Evolutionary conservation across 2,797 vertebrate genomes (phyloP), one percentile per base, ranked within the genome.

Genomic region (Sciaenops ocellatus): DNA sequence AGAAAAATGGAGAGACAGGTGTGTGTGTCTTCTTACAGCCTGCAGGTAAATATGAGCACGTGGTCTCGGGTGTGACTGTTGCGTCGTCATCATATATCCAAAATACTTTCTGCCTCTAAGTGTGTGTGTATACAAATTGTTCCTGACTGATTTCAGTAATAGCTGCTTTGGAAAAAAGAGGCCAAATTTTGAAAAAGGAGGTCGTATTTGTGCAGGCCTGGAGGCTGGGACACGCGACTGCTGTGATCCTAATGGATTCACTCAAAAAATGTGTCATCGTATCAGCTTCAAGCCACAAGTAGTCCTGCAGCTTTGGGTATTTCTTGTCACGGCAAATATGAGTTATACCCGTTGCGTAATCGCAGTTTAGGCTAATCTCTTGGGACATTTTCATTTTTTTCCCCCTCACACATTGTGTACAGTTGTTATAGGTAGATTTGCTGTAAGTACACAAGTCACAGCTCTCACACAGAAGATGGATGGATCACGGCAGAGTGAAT

Each of bases 201-300:
- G 84, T 90, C 86, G 83, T 85, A 73, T 73, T 83, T 87, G 68
- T 87, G 73, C 52, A 62, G 62, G 79, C 83, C 79, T 50, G 69
- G 74, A 89, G 87, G 84, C 84, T 78, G 74, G 61, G 72, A 74
- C 85, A 74, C 17, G 22, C n/a, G 34, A 73, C 79, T 84, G 76
- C 80, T 79, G 84, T 81, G 84, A 87, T 87, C 76, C 61, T 78
- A 83, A 85, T 84, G 57, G 74, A 79, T 79, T 84, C 67, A 34
- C 78, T 86, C 47, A 57, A 76, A 78, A 89, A 80, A 63, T 78
- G 68, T 88, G 83, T 76, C 76, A 85, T 75, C 38, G 8, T 41
- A 76, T 77, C 61, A 63, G 30, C 82, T 79, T 85, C 67, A 76
- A 84, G 75, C 70, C 54, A 48, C 74, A 66, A 79, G 42, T 18